Conservation (phyloP, 2,113 vertebrate genomes). For the Anhinga anhinga region DNA sequence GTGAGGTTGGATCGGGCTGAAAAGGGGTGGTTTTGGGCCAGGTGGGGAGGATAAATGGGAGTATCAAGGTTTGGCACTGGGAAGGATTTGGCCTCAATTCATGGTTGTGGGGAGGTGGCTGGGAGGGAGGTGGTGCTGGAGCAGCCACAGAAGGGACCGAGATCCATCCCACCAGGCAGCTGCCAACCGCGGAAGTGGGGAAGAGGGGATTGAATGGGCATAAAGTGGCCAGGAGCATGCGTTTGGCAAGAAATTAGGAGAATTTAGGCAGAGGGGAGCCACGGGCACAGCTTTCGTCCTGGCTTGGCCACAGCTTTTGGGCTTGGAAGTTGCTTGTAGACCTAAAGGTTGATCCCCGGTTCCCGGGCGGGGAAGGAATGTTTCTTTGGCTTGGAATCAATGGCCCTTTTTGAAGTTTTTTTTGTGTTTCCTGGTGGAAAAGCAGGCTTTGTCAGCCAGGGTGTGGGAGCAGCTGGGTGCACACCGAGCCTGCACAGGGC, state of each 20-base stretch:
- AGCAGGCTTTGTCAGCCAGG: background rate
- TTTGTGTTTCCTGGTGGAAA: background rate
- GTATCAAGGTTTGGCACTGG: background rate
- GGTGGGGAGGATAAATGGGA: background rate
- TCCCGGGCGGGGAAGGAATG: background rate
- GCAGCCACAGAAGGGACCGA: background rate
- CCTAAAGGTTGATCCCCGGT: background rate
- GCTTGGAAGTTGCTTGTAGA: background rate
- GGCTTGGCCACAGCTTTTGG: background rate
- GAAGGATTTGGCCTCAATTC: background rate
- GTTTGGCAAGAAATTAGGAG: background rate
- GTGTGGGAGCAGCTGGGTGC: background rate
- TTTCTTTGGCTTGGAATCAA: background rate
- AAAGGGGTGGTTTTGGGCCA: background rate
- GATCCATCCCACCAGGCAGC: background rate
- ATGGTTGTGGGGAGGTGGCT: background rate
- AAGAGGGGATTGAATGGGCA: background rate
- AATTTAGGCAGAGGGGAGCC: background rate
- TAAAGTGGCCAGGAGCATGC: background rate
- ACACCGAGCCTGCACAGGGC: background rate
- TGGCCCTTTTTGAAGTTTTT: rapidly evolving
- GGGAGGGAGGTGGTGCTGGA: background rate
- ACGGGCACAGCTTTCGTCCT: background rate
- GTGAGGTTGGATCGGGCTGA: background rate
- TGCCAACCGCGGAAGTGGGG: background rate